Evolutionary conservation across 2,797 vertebrate species (phyloP).

Genomic region (Chaetophractus vellerosus): DNA sequence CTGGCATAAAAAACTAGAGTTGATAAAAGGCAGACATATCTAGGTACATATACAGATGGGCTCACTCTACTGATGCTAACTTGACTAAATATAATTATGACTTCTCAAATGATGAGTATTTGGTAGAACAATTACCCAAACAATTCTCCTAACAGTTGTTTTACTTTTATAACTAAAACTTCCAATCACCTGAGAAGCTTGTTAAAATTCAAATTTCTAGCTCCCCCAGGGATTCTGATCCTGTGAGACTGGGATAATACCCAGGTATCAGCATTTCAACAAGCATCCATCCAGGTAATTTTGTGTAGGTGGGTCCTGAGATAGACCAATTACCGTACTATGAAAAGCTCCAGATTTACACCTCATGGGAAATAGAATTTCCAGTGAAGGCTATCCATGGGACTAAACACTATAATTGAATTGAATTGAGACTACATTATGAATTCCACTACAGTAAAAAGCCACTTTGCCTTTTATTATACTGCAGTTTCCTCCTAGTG

Average conservation of each 20-base stretch:
- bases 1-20: conserved; percentile 30
- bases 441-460: conserved; percentile 64
- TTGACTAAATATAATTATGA: conserved; percentile 1
- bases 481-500: conserved; percentile 55
- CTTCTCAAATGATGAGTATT: conserved; percentile 41
- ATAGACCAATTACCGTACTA: not conserved
- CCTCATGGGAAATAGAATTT: conserved; percentile 39
- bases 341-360: conserved; percentile 37
- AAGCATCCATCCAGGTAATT: not conserved
- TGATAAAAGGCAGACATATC: conserved; percentile 17
- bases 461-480: conserved; percentile 63
- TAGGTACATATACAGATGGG: conserved; percentile 10
- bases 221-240: not conserved
- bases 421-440: conserved; percentile 38
- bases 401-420: conserved; percentile 58
- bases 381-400: not conserved
- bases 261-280: not conserved
- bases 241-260: not conserved
- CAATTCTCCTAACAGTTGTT: conserved; percentile 9
- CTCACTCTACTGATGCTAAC: not conserved
- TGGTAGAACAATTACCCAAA: conserved; percentile 12
- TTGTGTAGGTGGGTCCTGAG: not conserved
- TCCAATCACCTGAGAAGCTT: conserved; percentile 11
- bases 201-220: conserved; percentile 21
- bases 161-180: conserved; percentile 42